Evolutionary conservation across 2,888 invertebrate species (phyloP).

Genomic region (Aphrophora alni): DNA sequence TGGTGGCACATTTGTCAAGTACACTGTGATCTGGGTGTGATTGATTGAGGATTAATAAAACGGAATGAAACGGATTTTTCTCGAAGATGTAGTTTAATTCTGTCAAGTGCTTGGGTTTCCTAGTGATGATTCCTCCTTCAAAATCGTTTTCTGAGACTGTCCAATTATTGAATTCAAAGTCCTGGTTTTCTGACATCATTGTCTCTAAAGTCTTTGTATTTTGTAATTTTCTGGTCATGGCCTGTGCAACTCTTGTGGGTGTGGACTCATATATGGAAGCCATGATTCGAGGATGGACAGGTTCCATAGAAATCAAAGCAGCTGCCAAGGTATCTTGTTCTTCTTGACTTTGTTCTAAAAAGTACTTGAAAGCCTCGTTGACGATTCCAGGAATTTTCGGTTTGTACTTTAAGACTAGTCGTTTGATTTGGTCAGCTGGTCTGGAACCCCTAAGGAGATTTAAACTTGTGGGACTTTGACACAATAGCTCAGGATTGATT

Average conservation of each 20-base stretch:
- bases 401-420: not conserved
- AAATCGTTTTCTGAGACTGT: no score
- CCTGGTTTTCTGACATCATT: not conserved
- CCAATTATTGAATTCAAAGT: not conserved
- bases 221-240: not conserved
- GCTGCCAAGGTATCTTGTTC: not conserved
- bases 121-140: no score
- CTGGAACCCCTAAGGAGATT: not conserved
- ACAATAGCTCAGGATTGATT: not conserved
- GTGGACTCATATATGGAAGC: not conserved
- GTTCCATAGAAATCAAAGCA: not conserved
- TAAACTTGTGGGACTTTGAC: not conserved
- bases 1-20: no score
- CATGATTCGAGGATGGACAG: not conserved
- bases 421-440: not conserved
- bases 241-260: not conserved
- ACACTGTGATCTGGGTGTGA: no score
- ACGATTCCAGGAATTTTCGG: not conserved
- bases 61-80: no score
- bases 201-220: not conserved
- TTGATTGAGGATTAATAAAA: no score
- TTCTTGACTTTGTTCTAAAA: not conserved
- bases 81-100: no score
- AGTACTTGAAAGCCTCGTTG: not conserved
- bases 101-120: no score